Conservation (phyloP, 1,140 invertebrate species). For the Eciton burchellii region DNA sequence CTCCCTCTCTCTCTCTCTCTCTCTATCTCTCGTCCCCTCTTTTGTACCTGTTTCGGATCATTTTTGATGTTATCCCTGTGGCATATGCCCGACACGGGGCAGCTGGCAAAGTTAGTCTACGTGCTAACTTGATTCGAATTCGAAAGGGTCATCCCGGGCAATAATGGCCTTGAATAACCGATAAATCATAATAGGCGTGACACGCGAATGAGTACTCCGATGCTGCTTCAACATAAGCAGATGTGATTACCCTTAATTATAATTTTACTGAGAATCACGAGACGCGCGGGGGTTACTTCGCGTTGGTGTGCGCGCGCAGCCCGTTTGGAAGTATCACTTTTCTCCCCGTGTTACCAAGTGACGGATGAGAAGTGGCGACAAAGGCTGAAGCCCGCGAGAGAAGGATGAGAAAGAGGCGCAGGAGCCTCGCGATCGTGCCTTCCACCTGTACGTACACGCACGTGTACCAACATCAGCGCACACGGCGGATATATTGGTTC, state of each 20-base stretch:
- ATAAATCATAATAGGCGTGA: slow-evolving; percentile 18
- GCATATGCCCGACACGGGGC: slow-evolving; percentile 80
- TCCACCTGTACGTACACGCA: slow-evolving; percentile 69
- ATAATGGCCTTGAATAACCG: slow-evolving; percentile 1
- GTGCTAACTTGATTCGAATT: slow-evolving; percentile 64
- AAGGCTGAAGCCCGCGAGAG: slow-evolving; percentile 19
- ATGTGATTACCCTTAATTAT: slow-evolving; percentile 7
- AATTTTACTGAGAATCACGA: neutral
- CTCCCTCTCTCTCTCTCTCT: slow-evolving; percentile 28
- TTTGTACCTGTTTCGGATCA: slow-evolving; percentile 67
- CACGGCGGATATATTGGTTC: slow-evolving; percentile 48
- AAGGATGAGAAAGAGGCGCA: slow-evolving; percentile 20
- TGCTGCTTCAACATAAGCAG: neutral
- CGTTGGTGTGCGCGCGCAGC: too few species aligned
- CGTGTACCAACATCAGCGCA: slow-evolving; percentile 9
- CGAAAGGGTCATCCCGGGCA: slow-evolving; percentile 44
- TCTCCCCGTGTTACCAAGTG: slow-evolving; percentile 31
- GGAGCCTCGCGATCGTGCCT: slow-evolving; percentile 58
- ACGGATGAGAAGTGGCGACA: slow-evolving; percentile 44
- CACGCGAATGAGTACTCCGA: neutral
- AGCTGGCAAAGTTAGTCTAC: slow-evolving; percentile 71
- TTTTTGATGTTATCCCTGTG: slow-evolving; percentile 74
- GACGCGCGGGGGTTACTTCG: too few species aligned
- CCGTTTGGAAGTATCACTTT: neutral
- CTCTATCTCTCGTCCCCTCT: slow-evolving; percentile 20